Percentiles rank a stretch among this genome's conserved stretches.
These are phyloP conservation scores for Empis stercorea DNA, from an alignment of 2,888 invertebrate genomes.

Conservation along the genomic window DNA sequence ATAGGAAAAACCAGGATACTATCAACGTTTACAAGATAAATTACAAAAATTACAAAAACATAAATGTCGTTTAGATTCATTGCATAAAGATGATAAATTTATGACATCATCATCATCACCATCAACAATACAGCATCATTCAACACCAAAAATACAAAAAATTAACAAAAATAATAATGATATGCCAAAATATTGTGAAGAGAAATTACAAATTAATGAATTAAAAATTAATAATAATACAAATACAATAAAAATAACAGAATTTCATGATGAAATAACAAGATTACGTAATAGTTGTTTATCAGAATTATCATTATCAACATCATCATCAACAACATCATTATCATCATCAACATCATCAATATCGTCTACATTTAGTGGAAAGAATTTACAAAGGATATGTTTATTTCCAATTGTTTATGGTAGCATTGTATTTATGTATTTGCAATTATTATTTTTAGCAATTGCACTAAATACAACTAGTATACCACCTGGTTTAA, in stretches of 20 bases:
- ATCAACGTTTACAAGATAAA: conserved; percentile 7
- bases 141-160: background rate
- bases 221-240: background rate
- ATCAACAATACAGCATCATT: background rate
- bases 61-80: conserved; percentile 1
- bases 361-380: background rate
- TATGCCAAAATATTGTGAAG: background rate
- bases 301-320: no score
- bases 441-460: conserved; percentile 12
- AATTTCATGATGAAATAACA: background rate
- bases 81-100: background rate
- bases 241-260: background rate
- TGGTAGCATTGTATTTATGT: conserved; percentile 10
- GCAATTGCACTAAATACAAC: conserved; percentile 10
- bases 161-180: no score
- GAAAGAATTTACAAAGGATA: background rate
- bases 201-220: background rate
- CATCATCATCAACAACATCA: no score
- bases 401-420: conserved; percentile 9
- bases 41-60: conserved; percentile 8
- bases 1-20: conserved; percentile 7
- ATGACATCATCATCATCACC: background rate
- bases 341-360: no score
- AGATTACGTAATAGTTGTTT: background rate
- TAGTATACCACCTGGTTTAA: conserved; percentile 11